These are phyloP conservation scores for Caenorhabditis parvicauda DNA, from an alignment of 2,888 invertebrate species.

Conservation along the genomic window DNA sequence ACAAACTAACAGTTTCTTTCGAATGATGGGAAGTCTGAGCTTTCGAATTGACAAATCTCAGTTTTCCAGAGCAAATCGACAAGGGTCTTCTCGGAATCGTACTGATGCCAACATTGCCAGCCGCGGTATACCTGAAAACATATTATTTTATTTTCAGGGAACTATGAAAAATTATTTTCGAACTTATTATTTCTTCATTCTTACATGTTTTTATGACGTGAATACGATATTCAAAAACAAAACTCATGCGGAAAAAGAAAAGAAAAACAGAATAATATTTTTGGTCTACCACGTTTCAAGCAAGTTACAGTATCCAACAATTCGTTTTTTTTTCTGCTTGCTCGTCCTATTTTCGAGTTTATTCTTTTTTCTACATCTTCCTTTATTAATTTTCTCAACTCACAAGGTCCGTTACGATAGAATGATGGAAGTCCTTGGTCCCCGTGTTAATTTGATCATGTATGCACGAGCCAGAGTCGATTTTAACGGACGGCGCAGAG, in stretches of 20 bases:
- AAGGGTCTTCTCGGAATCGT: slow-evolving; percentile 47
- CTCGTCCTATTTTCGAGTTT: no score
- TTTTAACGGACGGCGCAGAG: slow-evolving; percentile 45
- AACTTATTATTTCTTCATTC: background rate
- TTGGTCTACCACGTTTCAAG: no score
- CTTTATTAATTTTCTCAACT: background rate
- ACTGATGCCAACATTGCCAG: slow-evolving; percentile 61
- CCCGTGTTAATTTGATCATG: slow-evolving; percentile 54
- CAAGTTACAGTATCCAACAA: no score
- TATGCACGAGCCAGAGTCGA: slow-evolving; percentile 49
- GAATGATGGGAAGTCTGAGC: slow-evolving; percentile 33
- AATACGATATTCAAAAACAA: no score
- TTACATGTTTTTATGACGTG: background rate
- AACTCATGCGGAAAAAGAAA: no score
- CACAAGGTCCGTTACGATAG: slow-evolving; percentile 42
- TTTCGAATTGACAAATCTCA: slow-evolving; percentile 54
- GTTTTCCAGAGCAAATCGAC: slow-evolving; percentile 60
- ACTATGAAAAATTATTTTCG: background rate
- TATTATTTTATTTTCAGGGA: background rate
- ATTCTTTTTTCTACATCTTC: no score
- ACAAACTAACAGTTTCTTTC: slow-evolving; percentile 23
- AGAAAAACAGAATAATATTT: no score
- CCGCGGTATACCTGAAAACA: slow-evolving; percentile 43
- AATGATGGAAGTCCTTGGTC: slow-evolving; percentile 38
- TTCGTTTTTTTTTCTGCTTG: no score